These are phyloP conservation scores for Tapera naevia DNA, from an alignment of 2,797 vertebrate genomes.

Conservation along the genomic window DNA sequence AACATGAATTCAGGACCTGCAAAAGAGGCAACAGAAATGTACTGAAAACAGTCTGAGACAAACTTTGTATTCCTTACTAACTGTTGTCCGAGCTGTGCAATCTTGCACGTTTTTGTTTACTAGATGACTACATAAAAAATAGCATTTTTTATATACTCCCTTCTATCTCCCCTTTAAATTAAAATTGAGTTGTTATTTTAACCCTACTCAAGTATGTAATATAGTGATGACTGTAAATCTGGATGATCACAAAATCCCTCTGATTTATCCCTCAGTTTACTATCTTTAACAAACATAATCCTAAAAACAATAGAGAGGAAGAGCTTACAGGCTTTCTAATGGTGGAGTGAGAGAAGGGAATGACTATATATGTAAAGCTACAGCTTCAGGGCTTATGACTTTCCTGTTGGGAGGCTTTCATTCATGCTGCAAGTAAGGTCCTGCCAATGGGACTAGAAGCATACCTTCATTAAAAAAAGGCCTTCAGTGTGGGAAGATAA, in stretches of 20 bases:
- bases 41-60: neutral
- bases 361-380: slow-evolving; percentile 6
- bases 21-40: neutral
- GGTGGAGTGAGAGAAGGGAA: neutral
- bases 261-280: slow-evolving; percentile 53
- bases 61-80: neutral
- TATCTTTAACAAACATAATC: slow-evolving; percentile 42
- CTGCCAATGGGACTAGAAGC: neutral
- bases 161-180: neutral
- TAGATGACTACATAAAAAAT: neutral
- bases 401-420: slow-evolving; percentile 20
- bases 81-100: neutral
- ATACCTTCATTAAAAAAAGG: neutral
- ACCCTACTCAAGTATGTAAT: slow-evolving; percentile 53
- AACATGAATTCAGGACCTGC: neutral
- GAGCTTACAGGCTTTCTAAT: slow-evolving; percentile 20
- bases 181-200: slow-evolving; percentile 61
- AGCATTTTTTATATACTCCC: neutral
- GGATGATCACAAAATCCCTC: slow-evolving; percentile 37
- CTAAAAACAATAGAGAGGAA: slow-evolving; percentile 39
- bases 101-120: neutral
- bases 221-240: slow-evolving; percentile 25
- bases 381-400: slow-evolving; percentile 27
- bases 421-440: slow-evolving; percentile 36
- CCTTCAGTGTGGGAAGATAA: slow-evolving; percentile 32